A percentile compares a stretch with the other conserved stretches of the same genome.
Conservation (phyloP, 2,797 vertebrate genomes). For the Florisuga fusca region DNA sequence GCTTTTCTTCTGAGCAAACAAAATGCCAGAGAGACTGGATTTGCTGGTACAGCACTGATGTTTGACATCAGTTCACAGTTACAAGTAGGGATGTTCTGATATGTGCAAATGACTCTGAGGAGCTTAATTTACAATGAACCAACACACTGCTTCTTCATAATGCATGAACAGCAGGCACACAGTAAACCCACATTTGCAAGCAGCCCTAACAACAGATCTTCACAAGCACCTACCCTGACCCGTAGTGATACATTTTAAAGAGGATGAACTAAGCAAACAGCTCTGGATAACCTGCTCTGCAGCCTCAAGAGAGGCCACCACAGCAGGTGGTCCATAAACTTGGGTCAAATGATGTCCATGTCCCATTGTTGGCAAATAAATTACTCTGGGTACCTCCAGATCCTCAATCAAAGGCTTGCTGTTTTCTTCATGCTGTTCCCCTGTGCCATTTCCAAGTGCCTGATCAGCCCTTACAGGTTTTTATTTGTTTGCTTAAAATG, state of each 20-base stretch:
- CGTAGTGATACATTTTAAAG: neutral
- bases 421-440: neutral
- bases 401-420: neutral
- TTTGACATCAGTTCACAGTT: neutral
- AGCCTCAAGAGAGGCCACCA: neutral
- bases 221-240: neutral
- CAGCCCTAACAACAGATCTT: neutral
- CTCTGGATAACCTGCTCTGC: neutral
- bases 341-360: neutral
- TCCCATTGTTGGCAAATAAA: neutral
- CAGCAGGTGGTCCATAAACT: neutral
- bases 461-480: neutral
- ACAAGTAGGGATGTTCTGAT: neutral
- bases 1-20: neutral
- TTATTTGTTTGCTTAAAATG: constrained; percentile 44
- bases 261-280: neutral
- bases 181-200: neutral
- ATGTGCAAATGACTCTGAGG: neutral
- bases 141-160: neutral
- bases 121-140: neutral
- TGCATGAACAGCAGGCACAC: rapidly evolving
- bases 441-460: neutral
- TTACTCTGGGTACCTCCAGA: neutral
- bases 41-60: rapidly evolving
- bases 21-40: neutral